These are phyloP conservation scores for Imbricaverruca yamaguchii DNA, from an alignment of 2,888 invertebrate genomes.

Conservation along the genomic window DNA sequence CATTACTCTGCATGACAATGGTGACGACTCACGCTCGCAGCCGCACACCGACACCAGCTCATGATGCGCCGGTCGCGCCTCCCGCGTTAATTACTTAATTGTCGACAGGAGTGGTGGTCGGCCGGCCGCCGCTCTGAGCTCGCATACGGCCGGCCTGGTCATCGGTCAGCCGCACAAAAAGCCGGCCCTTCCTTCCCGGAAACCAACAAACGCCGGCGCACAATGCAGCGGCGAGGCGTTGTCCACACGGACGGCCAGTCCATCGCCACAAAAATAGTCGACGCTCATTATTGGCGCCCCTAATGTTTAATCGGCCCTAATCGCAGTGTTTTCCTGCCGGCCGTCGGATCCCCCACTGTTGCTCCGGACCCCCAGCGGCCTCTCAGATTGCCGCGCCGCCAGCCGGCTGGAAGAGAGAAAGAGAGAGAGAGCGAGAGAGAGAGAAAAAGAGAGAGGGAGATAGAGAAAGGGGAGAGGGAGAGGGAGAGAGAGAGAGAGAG, in stretches of 20 bases:
- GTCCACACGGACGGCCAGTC: not conserved
- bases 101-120: not conserved
- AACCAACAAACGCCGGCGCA: slow-evolving; percentile 1
- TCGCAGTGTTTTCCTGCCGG: slow-evolving; percentile 3
- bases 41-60: not conserved
- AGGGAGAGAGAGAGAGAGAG: too few species aligned
- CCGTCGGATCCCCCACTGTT: not conserved
- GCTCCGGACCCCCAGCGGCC: not conserved
- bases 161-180: not conserved
- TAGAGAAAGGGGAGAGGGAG: too few species aligned
- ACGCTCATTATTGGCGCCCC: slow-evolving; percentile 13
- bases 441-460: too few species aligned
- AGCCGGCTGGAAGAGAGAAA: not conserved
- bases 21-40: not conserved
- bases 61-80: not conserved
- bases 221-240: not conserved
- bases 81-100: not conserved
- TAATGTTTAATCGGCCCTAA: slow-evolving; percentile 12
- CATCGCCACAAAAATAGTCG: not conserved
- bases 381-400: not conserved
- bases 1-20: slow-evolving; percentile 12
- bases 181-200: not conserved
- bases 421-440: too few species aligned
- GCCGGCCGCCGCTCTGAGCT: not conserved
- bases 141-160: not conserved